phyloP scores from a whole-genome alignment of 2,888 invertebrate genomes.

The Agrotis ipsilon region DNA sequence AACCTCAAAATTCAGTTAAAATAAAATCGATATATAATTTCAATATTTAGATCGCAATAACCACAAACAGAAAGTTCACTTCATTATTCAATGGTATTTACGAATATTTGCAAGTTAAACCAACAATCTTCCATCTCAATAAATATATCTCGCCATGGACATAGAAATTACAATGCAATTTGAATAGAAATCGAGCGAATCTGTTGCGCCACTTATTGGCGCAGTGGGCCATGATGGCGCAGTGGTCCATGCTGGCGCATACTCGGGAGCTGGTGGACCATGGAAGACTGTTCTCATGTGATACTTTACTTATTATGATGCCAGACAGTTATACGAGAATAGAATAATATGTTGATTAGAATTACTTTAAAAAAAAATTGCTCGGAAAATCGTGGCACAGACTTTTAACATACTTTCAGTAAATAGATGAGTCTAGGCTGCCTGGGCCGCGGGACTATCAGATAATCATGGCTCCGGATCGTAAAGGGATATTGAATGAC shows the following conservation, averaged over 20 bases:
- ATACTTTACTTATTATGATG: constrained; percentile 8
- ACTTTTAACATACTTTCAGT: too few species aligned
- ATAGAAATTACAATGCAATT: constrained; percentile 60
- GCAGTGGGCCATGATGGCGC: constrained; percentile 65
- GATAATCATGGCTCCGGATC: too few species aligned
- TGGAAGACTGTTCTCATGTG: constrained; percentile 41
- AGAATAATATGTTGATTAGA: neutral
- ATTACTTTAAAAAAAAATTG: too few species aligned
- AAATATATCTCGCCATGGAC: constrained; percentile 37
- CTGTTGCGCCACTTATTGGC: constrained; percentile 64
- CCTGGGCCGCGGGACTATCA: too few species aligned
- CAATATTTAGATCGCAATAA: neutral
- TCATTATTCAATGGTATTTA: constrained; percentile 16
- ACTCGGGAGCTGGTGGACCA: constrained; percentile 65
- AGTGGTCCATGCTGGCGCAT: constrained; percentile 64
- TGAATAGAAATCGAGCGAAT: constrained; percentile 66
- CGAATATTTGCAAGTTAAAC: constrained; percentile 37
- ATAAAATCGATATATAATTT: neutral
- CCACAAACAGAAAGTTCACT: constrained; percentile 10
- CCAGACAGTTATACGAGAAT: neutral
- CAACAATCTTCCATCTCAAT: constrained; percentile 33
- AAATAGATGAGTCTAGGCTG: too few species aligned
- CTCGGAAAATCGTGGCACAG: neutral
- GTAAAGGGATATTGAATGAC: too few species aligned
- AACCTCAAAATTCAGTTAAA: neutral